Evolutionary conservation across 2,888 invertebrate genomes (phyloP), one percentile per base, ranked within the genome.

Genomic region (Callyntrura guangdongensis): DNA sequence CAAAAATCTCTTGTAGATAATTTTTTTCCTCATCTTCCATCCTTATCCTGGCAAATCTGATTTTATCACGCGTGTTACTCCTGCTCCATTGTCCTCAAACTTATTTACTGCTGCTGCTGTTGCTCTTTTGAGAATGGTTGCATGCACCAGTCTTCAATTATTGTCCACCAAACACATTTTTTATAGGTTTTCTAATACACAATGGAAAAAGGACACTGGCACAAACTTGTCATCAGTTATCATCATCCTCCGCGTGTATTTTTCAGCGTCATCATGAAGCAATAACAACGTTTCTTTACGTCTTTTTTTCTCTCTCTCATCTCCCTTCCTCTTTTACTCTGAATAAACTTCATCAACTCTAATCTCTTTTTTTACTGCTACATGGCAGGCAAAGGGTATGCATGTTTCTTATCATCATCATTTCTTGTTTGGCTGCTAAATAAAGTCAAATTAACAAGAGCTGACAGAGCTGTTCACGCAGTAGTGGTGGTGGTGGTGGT

Each of bases 1-100:
- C 47, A 49, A 72, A 72, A 83, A 89, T 83, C 59, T 82, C 79
- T 22, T n/a, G 27, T 67, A 27, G 72, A 45, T 59, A 59, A 64
- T 59, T 17, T 81, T 82, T 72, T 83, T 36, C 20, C 11, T 72
- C 45, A 17, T 17, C 17, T 81, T 74, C 27, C 22, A 67, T 69
- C 67, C 72, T 89, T 89, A 89, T 89, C 89, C 89, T 84, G 64
- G 64, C 84, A 67, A 84, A 82, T 81, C 82, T 74, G 89, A 89
- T 89, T 89, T 89, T 89, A 89, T 89, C 89, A 89, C 84, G 89
- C 81, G 72, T 72, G 82, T 69, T 69, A 47, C 69, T 81, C 88
- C 56, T 79, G 22, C 36, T 79, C 27, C 36, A 79, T 59, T 79
- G 69, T 88, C 59, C 20, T 81, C 53, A 53, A 25, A 45, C 45